Conservation (phyloP, 2,113 vertebrate species). For the Elachura formosa region DNA sequence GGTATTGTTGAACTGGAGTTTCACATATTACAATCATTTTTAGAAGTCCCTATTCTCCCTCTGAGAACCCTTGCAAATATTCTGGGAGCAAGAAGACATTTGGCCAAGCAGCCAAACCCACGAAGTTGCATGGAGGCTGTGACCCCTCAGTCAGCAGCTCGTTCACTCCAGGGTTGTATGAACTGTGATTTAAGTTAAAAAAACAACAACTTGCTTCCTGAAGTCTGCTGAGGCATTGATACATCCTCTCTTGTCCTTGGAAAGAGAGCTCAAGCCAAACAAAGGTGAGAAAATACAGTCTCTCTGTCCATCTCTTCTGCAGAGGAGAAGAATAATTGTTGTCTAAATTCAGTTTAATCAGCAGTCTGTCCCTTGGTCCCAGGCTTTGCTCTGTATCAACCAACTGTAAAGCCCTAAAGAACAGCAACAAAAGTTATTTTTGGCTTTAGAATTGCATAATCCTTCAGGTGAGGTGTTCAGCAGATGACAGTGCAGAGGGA, state of each 20-base stretch:
- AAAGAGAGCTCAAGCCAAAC: neutral
- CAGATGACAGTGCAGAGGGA: neutral
- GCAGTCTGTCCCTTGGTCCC: neutral
- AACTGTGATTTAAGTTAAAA: slow-evolving; percentile 16
- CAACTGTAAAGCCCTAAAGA: neutral
- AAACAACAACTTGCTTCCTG: neutral
- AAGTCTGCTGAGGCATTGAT: neutral
- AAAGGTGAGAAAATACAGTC: slow-evolving; percentile 24
- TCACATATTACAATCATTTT: neutral
- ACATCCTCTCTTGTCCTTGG: neutral
- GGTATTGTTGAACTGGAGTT: neutral
- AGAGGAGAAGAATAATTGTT: neutral
- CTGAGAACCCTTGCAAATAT: neutral
- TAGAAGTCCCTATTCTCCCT: neutral
- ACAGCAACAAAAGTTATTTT: neutral
- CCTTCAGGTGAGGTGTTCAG: neutral
- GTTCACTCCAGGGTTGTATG: neutral
- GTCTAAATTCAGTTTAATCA: neutral
- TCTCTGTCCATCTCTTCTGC: neutral
- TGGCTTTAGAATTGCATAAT: neutral
- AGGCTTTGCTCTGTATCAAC: neutral
- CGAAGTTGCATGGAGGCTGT: neutral
- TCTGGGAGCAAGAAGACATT: neutral
- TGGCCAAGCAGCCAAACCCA: neutral
- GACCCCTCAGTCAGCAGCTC: slow-evolving; percentile 25